Conservation (phyloP, 2,113 vertebrate genomes). For the Colius striatus region DNA sequence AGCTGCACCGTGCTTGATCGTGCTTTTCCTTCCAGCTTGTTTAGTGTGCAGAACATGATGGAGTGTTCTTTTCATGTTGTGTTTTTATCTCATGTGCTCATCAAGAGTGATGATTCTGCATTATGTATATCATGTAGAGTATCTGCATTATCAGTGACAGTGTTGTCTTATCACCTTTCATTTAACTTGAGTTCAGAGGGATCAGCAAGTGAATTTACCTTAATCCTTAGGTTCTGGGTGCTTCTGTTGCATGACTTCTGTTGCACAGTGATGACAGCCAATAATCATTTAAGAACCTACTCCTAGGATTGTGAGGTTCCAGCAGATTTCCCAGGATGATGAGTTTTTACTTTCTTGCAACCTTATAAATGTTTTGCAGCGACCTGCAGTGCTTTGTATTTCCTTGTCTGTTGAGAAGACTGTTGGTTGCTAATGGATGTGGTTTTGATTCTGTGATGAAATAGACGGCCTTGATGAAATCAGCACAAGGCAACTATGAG, state of each 20-base stretch:
- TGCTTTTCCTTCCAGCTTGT: neutral
- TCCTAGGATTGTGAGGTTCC: neutral
- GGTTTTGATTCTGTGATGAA: neutral
- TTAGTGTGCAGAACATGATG: neutral
- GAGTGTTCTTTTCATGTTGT: fast-evolving
- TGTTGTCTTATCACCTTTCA: neutral
- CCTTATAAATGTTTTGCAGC: neutral
- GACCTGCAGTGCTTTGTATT: neutral
- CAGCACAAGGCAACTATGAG: neutral
- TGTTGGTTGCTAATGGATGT: neutral
- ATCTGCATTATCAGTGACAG: neutral
- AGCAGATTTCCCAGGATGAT: neutral
- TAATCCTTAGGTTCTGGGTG: neutral
- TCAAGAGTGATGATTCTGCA: neutral
- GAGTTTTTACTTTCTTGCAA: neutral
- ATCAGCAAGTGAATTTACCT: neutral
- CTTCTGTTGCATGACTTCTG: no score
- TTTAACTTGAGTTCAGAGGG: neutral
- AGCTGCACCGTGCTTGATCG: neutral
- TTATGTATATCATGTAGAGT: neutral
- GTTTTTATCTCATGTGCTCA: neutral
- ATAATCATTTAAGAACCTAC: neutral
- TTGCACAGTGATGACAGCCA: neutral
- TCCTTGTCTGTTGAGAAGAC: neutral
- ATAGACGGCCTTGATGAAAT: neutral